phyloP scores from a whole-genome alignment of 2,888 invertebrate genomes.

The Nezara viridula region DNA sequence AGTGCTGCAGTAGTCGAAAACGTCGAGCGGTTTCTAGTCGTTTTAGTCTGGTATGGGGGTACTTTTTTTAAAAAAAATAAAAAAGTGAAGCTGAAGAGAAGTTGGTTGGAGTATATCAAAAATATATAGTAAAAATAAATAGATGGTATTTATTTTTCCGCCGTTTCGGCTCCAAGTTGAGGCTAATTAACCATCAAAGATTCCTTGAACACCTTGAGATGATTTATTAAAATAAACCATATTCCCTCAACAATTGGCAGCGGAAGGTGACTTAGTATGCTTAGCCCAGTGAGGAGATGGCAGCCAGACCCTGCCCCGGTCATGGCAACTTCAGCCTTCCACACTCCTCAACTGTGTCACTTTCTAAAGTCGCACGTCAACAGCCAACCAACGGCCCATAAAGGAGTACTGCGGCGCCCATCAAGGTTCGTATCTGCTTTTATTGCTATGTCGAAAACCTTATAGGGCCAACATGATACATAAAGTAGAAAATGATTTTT shows the following conservation, averaged over 20 bases:
- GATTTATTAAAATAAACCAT: too few relatives aligned
- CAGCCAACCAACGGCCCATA: not conserved
- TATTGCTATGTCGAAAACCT: not conserved
- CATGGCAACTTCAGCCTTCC: not conserved
- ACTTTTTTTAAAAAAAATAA: too few relatives aligned
- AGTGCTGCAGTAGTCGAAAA: too few relatives aligned
- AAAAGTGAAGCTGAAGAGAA: too few relatives aligned
- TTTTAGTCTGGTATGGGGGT: too few relatives aligned
- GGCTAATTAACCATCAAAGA: too few relatives aligned
- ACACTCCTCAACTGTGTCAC: not conserved
- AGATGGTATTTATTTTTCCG: too few relatives aligned
- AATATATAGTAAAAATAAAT: too few relatives aligned
- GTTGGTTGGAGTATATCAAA: too few relatives aligned
- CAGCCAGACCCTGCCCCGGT: not conserved
- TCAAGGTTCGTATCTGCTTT: not conserved
- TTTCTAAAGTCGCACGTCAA: conserved; percentile 25
- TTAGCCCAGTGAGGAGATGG: not conserved
- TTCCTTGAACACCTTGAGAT: not conserved
- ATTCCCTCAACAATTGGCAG: too few relatives aligned
- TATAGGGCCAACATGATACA: not conserved
- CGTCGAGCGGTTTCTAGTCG: too few relatives aligned
- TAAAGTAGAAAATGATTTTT: not conserved
- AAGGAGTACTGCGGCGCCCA: not conserved
- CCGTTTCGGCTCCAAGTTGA: too few relatives aligned
- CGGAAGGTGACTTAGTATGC: not conserved